Base-by-base conservation (phyloP, 2,113 vertebrate genomes). In the Balaeniceps rex region DNA sequence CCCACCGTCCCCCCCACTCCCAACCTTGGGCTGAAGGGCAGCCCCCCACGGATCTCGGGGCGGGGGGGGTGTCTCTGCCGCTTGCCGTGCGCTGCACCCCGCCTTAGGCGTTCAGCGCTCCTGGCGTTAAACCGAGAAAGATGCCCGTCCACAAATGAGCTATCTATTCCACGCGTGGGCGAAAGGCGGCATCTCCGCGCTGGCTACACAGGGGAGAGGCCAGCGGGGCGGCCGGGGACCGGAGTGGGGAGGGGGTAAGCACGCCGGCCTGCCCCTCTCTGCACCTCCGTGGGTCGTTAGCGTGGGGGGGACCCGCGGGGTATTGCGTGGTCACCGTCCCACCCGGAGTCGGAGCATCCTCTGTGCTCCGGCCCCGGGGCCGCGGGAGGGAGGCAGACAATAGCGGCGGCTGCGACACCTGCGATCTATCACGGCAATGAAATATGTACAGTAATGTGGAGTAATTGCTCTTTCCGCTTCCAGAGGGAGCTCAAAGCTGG, bases 401-500 rank as follows among this genome's bases (percentile, higher is more conserved):
- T 70, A 94, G 91, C 84, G 46, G 57, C 64, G 68, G 81, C 95
- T 60, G 75, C 93, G 93, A 89, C 96, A 98, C 97, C 98, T 97
- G 96, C 68, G 36, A 90, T 96, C 86, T 93, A 94, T 95, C 94
- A 80, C 23, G 71, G 40, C 83, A 31, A 40, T 90, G 82, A 91
- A 95, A 87, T 87, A 87, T 36, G 86, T 72, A 78, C 74, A 82
- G 64, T 95, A 95, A 96, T 74, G 92, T 5, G 83, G 85, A 97
- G 95, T 95, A 96, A 90, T 97, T 96, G 97, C 94, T 97, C 95
- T 96, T 94, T 95, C 82, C 16, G 66, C 86, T 97, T 97, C 90
- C 94, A 96, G 94, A 97, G 95, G 93, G 95, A 97, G 92, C 94
- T 96, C 92, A 97, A 97, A 88, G 92, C 95, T 93, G 95, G 75